Evolutionary conservation across 2,888 invertebrate genomes (phyloP).

Genomic region (Aradus depressus): DNA sequence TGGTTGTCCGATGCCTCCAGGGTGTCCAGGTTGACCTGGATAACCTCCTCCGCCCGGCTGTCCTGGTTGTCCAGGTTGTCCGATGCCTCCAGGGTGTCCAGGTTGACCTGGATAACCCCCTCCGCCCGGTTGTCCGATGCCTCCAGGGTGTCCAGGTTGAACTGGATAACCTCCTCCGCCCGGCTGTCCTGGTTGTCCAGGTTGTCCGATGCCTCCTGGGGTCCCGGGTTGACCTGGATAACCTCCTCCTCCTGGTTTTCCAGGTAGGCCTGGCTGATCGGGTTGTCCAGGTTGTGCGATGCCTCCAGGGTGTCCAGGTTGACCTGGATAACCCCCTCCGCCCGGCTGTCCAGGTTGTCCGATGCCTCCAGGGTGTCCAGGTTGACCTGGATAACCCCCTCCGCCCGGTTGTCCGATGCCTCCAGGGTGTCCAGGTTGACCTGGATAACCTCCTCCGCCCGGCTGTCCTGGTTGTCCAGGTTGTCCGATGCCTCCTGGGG

Average conservation of each 20-base stretch:
- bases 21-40: slow-evolving; percentile 31
- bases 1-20: slow-evolving; percentile 29
- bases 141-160: slow-evolving; percentile 32
- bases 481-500: slow-evolving; percentile 29
- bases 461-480: slow-evolving; percentile 35
- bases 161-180: slow-evolving; percentile 30
- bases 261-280: slow-evolving; percentile 24
- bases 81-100: slow-evolving; percentile 29
- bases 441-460: slow-evolving; percentile 34
- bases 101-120: slow-evolving; percentile 32
- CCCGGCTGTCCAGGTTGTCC: slow-evolving; percentile 26
- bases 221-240: slow-evolving; percentile 31
- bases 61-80: slow-evolving; percentile 30
- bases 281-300: slow-evolving; percentile 28
- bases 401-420: slow-evolving; percentile 19
- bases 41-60: slow-evolving; percentile 27
- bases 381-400: slow-evolving; percentile 23
- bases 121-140: slow-evolving; percentile 33
- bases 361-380: slow-evolving; percentile 31
- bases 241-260: slow-evolving; percentile 24
- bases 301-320: slow-evolving; percentile 25
- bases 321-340: slow-evolving; percentile 27
- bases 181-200: slow-evolving; percentile 21
- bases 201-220: slow-evolving; percentile 26
- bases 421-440: slow-evolving; percentile 24